phyloP scores from a whole-genome alignment of 2,888 invertebrate genomes.

The Phytoseiulus persimilis region DNA sequence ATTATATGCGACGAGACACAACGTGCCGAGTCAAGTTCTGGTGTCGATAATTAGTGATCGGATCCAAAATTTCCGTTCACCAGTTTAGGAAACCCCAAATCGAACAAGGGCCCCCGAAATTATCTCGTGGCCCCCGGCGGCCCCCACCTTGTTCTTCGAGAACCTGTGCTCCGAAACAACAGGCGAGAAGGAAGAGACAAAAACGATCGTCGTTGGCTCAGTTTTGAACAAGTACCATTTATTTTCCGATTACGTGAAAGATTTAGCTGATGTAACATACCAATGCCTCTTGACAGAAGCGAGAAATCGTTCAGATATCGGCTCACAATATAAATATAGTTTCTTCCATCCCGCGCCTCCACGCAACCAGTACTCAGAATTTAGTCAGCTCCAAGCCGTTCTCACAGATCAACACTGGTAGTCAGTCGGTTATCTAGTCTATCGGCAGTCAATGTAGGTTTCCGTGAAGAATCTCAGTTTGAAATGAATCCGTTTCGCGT shows the following conservation, averaged over 20 bases:
- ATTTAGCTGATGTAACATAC: neutral
- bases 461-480: neutral
- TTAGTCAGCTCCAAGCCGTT: neutral
- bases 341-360: neutral
- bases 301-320: neutral
- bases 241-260: neutral
- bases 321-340: neutral
- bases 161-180: neutral
- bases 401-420: neutral
- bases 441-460: neutral
- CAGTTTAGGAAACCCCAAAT: no score
- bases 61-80: no score
- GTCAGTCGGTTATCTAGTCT: neutral
- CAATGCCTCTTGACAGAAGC: neutral
- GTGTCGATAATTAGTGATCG: no score
- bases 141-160: neutral
- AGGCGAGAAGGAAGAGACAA: neutral
- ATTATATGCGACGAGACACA: no score
- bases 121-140: neutral
- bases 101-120: no score
- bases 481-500: neutral
- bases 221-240: neutral
- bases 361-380: neutral
- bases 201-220: neutral
- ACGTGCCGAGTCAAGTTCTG: no score